Evolutionary conservation across 2,113 vertebrate species (phyloP), one percentile per base, ranked within the genome.

Genomic region (Lasiurus cinereus): DNA sequence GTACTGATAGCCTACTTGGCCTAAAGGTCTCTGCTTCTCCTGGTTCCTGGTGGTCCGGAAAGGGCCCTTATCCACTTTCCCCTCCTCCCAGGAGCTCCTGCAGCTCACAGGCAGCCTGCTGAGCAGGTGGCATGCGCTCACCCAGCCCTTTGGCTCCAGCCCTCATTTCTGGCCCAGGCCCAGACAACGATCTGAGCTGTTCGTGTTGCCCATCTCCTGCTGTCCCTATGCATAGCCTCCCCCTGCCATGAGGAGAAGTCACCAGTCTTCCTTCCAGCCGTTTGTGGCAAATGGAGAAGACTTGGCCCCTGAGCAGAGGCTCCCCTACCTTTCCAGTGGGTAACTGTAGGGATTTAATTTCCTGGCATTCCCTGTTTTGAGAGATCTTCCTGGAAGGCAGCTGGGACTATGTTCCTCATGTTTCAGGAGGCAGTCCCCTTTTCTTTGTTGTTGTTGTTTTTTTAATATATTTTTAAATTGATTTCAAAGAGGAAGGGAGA

Each of bases 41-140:
- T 0, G 0, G 29, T 62, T 24, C 52, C n/a, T 13, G 3, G 6
- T 3, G 43, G 67, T 15, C 4, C 18, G 22, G 7, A 11, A 1
- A 3, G 33, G 27, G 31, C 19, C 43, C n/a, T 78, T 46, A 66
- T 18, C 27, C n/a, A 33, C 69, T 46, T 18, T 62, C n/a, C 6
- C 2, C 11, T 15, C 18, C 13, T 21, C 5, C 64, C 21, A 12
- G 1, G 70, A 69, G n/a, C 22, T 8, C 39, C 29, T 48, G 6
- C 27, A 2, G 39, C 50, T 31, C 12, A 0, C 0, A 36, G 56
- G 50, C 66, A 22, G 18, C 70, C 36, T 12, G 2, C 72, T 22
- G 64, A 22, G 21, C 9, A 22, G 7, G 36, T 31, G 54, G 64
- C 52, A 21, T 0, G 29, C 10, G 48, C n/a, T 69, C 31, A 13